Evolutionary conservation across 2,888 invertebrate genomes (phyloP).

Genomic region (Acronicta leporina): DNA sequence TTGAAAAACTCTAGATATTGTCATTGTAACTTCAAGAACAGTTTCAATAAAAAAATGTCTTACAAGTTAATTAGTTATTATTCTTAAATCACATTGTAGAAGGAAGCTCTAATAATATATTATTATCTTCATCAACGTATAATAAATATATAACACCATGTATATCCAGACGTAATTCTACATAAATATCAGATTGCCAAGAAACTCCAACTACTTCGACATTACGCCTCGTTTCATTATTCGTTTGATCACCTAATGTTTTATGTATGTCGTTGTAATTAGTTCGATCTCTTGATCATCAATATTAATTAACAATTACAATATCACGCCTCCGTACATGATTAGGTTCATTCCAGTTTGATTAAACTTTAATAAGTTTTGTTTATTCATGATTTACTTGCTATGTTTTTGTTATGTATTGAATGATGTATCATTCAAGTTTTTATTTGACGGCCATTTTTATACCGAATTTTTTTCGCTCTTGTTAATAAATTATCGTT

Average conservation of each 20-base stretch:
- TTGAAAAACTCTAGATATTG: no score
- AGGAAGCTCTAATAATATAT: neutral
- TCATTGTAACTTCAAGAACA: neutral
- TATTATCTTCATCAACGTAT: constrained; percentile 2
- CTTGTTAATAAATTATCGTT: constrained; percentile 47
- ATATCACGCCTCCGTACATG: constrained; percentile 60
- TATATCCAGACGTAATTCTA: neutral
- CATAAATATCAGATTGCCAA: constrained; percentile 9
- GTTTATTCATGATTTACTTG: constrained; percentile 52
- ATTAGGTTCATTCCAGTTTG: constrained; percentile 55
- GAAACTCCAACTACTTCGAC: constrained; percentile 22
- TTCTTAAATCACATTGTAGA: neutral
- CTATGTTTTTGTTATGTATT: constrained; percentile 40
- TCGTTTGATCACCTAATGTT: constrained; percentile 65
- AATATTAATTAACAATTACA: constrained; percentile 78
- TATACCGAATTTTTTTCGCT: constrained; percentile 40
- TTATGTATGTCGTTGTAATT: constrained; percentile 68
- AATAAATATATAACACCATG: constrained; percentile 10
- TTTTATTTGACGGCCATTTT: constrained; percentile 37
- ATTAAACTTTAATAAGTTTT: constrained; percentile 60
- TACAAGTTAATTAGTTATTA: neutral
- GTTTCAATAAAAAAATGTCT: neutral
- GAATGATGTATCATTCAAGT: constrained; percentile 40
- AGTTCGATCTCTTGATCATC: constrained; percentile 68
- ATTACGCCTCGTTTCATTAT: constrained; percentile 36